Percentiles rank a stretch among this genome's conserved stretches.
These are phyloP conservation scores for Dorcus hopei DNA, from an alignment of 2,888 invertebrate genomes.

Conservation along the genomic window DNA sequence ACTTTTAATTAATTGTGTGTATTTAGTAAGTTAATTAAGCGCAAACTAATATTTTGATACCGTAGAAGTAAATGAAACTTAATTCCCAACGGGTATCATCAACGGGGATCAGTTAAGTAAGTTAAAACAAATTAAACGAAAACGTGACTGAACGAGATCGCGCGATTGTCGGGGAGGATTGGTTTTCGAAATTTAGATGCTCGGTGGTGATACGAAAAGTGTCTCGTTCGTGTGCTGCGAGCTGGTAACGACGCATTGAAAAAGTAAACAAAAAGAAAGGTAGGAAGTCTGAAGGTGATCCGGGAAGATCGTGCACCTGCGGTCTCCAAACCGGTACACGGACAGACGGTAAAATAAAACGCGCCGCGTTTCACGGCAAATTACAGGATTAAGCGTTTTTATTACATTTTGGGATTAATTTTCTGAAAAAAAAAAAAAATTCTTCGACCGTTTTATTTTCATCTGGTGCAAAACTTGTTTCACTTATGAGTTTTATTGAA, in stretches of 20 bases:
- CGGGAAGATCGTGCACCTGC: slow-evolving; percentile 23
- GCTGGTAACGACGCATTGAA: not conserved
- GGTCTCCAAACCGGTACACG: slow-evolving; percentile 22
- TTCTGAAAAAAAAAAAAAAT: not conserved
- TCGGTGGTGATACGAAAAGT: not conserved
- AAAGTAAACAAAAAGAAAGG: slow-evolving; percentile 15
- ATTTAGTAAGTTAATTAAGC: too few relatives aligned
- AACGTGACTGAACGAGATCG: not conserved
- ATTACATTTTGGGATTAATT: not conserved
- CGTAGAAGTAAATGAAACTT: too few relatives aligned
- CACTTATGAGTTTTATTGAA: too few relatives aligned
- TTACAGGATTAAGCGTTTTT: not conserved
- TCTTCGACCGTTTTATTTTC: not conserved
- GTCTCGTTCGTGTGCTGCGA: not conserved
- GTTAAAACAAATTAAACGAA: not conserved
- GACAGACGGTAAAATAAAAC: not conserved
- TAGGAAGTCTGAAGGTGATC: slow-evolving; percentile 26
- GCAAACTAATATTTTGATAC: too few relatives aligned
- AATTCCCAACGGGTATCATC: too few relatives aligned
- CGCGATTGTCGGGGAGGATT: not conserved
- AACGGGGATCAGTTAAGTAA: too few relatives aligned
- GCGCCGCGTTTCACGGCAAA: not conserved
- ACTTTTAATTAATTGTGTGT: too few relatives aligned
- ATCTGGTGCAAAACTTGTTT: too few relatives aligned
- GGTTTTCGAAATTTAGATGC: not conserved